phyloP scores from a whole-genome alignment of 2,888 invertebrate species.

The Polia nebulosa region DNA sequence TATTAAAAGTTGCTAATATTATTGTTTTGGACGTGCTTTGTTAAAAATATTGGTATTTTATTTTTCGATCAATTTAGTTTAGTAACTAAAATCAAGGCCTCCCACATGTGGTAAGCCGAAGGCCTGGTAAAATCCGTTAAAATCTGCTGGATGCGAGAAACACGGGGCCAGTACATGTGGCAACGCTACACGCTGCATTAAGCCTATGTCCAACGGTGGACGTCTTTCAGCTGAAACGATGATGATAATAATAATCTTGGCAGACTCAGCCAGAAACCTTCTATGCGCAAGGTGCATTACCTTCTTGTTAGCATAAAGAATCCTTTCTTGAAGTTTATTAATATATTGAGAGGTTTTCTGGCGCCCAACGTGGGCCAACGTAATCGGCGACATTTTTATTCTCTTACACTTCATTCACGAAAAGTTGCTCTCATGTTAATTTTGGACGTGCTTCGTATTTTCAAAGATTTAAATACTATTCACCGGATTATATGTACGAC shows the following conservation, averaged over 20 bases:
- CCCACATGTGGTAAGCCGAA: too few species aligned
- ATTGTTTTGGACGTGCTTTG: slow-evolving; percentile 16
- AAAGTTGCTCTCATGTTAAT: slow-evolving; percentile 41
- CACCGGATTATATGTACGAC: too few species aligned
- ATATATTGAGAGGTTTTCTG: slow-evolving; percentile 67
- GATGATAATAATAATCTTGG: too few species aligned
- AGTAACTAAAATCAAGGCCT: too few species aligned
- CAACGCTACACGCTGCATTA: too few species aligned
- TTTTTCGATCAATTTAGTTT: too few species aligned
- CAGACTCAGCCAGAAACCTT: not conserved
- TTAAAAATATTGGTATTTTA: not conserved
- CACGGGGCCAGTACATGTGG: too few species aligned
- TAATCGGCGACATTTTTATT: slow-evolving; percentile 79
- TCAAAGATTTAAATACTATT: too few species aligned
- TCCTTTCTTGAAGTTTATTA: not conserved
- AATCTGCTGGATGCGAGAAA: too few species aligned
- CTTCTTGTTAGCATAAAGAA: not conserved
- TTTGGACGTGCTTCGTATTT: not conserved
- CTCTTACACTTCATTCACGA: slow-evolving; percentile 66
- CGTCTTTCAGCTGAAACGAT: too few species aligned
- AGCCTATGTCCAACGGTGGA: too few species aligned
- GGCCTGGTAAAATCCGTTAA: too few species aligned
- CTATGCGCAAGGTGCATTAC: not conserved
- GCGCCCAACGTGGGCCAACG: slow-evolving; percentile 72
- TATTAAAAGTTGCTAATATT: slow-evolving; percentile 56